Percentiles rank a stretch among this genome's conserved stretches.
Conservation (phyloP, 2,797 vertebrate species). For the Aldrovandia affinis region DNA sequence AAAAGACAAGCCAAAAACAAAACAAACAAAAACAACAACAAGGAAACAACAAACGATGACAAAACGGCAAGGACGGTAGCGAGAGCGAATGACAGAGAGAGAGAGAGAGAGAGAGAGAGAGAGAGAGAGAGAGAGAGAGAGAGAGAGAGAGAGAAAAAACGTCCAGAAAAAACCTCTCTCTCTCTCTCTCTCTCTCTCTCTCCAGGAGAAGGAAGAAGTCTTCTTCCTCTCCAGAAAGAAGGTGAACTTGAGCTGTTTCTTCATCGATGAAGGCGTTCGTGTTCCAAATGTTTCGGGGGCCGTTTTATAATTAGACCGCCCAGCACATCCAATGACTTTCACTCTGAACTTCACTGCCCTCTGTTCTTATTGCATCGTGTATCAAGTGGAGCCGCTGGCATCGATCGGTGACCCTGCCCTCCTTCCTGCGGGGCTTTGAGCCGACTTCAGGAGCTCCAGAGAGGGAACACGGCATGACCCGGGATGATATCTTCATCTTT, state of each 20-base stretch:
- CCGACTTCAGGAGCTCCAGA: not conserved
- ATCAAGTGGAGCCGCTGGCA: not conserved
- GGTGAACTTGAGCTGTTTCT: not conserved
- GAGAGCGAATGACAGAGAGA: no score
- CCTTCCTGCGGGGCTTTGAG: not conserved
- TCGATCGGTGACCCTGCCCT: not conserved
- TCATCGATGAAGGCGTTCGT: not conserved
- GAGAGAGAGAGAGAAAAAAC: no score
- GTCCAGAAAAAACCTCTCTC: no score
- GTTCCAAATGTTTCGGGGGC: not conserved
- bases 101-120: no score
- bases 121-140: no score
- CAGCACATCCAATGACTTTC: not conserved
- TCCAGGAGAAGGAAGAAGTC: not conserved
- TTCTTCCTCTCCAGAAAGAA: not conserved
- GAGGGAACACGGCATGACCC: not conserved
- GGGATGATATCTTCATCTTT: no score
- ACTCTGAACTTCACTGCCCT: not conserved
- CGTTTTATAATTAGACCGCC: not conserved
- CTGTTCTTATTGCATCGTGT: not conserved
- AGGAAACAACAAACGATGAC: not conserved
- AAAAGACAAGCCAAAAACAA: slow-evolving; percentile 51
- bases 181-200: no score
- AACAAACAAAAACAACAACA: not conserved
- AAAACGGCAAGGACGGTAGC: not conserved